Evolutionary conservation across 2,797 vertebrate species (phyloP).

Genomic region (Acridotheres tristis): DNA sequence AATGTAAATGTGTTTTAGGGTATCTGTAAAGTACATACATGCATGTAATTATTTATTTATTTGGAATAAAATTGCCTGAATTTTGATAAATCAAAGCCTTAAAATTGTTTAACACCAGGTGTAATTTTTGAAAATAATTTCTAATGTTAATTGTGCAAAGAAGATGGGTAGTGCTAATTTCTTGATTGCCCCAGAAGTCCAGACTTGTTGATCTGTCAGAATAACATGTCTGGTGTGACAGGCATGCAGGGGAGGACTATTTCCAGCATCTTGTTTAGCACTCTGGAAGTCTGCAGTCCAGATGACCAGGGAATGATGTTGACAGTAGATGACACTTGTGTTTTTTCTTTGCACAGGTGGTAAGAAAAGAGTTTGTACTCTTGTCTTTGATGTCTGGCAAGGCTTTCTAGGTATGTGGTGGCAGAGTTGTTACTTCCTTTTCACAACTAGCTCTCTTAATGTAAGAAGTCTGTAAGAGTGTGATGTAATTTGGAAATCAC

Average conservation of each 20-base stretch:
- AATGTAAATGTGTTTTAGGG: not conserved
- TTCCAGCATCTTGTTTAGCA: not conserved
- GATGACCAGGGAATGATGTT: not conserved
- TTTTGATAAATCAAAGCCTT: not conserved
- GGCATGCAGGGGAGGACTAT: not conserved
- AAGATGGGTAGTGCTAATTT: not conserved
- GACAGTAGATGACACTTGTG: not conserved
- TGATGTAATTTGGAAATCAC: not conserved
- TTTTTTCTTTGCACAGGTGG: not conserved
- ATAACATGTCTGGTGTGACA: not conserved
- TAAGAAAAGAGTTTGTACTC: not conserved
- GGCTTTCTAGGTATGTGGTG: not conserved
- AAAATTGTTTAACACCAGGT: not conserved
- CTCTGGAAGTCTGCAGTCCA: not conserved
- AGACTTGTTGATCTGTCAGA: not conserved
- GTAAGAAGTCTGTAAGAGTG: not conserved
- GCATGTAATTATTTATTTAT: not conserved
- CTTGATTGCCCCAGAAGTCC: not conserved
- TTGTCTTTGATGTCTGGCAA: not conserved
- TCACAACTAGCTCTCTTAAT: not conserved
- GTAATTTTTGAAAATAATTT: not conserved
- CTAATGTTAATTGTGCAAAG: not conserved
- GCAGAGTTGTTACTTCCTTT: not conserved
- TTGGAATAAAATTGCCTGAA: not conserved
- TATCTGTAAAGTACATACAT: not conserved